A percentile compares a stretch with the other conserved stretches of the same genome.
Conservation (phyloP, 2,888 invertebrate genomes). For the Ischnura elegans region DNA sequence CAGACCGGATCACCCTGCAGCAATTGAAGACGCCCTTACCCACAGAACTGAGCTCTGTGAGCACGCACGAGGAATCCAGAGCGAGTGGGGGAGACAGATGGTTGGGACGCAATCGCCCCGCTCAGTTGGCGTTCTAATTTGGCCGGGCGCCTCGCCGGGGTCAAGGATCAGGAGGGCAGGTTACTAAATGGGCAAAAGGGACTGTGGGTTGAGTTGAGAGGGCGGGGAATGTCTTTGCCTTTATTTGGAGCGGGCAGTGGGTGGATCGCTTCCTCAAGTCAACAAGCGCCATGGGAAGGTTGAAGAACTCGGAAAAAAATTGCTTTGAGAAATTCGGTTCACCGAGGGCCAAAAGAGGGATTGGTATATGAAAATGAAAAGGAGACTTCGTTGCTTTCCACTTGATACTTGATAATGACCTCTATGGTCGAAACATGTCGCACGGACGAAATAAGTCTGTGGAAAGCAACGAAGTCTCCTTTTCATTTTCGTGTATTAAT, state of each 20-base stretch:
- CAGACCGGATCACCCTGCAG: neutral
- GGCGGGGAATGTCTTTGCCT: constrained; percentile 3
- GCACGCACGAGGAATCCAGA: neutral
- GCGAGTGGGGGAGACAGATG: neutral
- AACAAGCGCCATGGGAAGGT: neutral
- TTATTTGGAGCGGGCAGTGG: constrained; percentile 6
- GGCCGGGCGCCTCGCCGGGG: neutral
- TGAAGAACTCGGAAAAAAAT: neutral
- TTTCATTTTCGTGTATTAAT: too few species aligned
- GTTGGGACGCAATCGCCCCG: neutral
- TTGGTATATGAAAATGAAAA: neutral
- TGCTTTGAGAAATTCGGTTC: neutral
- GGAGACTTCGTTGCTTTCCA: too few species aligned
- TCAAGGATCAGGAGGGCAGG: constrained; percentile 27
- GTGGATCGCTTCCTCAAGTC: too few species aligned
- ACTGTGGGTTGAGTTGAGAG: neutral
- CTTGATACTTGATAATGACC: too few species aligned
- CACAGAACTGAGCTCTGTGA: too few species aligned
- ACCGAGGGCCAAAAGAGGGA: neutral
- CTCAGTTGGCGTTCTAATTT: constrained; percentile 12
- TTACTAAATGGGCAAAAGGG: constrained; percentile 1
- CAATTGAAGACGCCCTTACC: neutral
- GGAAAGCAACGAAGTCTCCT: too few species aligned
- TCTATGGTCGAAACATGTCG: too few species aligned
- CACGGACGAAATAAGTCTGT: too few species aligned